These are phyloP conservation scores for Platyrinchus mystaceus DNA, from an alignment of 2,797 vertebrate species.

Conservation along the genomic window DNA sequence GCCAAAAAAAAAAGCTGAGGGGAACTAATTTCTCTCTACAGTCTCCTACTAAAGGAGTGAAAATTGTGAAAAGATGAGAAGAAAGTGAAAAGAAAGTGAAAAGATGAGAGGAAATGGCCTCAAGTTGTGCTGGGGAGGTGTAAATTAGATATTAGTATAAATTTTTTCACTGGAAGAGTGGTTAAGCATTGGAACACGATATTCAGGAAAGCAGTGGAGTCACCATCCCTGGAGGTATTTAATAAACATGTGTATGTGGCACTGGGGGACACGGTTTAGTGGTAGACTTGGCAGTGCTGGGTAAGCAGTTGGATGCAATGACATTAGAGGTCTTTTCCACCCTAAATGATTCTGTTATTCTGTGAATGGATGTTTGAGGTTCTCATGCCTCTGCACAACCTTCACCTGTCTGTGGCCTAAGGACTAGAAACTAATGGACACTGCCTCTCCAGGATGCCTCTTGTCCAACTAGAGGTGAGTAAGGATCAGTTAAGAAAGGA, in stretches of 20 bases:
- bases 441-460: not conserved
- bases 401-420: not conserved
- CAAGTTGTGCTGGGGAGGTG: not conserved
- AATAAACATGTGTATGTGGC: not conserved
- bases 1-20: not conserved
- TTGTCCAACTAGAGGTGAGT: not conserved
- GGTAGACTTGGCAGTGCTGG: not conserved
- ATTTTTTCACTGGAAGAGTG: not conserved
- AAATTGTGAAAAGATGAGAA: no score
- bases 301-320: not conserved
- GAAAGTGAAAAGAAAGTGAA: not conserved
- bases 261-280: not conserved
- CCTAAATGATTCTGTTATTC: not conserved
- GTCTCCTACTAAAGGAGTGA: not conserved
- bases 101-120: not conserved
- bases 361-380: not conserved
- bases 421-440: not conserved
- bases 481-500: not conserved
- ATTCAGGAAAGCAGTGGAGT: not conserved
- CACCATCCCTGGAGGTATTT: not conserved
- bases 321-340: not conserved
- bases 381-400: not conserved
- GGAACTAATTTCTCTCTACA: not conserved
- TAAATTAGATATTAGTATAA: not conserved
- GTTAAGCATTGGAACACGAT: not conserved